A percentile compares a stretch with the other conserved stretches of the same genome.
phyloP scores from a whole-genome alignment of 2,113 vertebrate genomes.

The Podarcis muralis region DNA sequence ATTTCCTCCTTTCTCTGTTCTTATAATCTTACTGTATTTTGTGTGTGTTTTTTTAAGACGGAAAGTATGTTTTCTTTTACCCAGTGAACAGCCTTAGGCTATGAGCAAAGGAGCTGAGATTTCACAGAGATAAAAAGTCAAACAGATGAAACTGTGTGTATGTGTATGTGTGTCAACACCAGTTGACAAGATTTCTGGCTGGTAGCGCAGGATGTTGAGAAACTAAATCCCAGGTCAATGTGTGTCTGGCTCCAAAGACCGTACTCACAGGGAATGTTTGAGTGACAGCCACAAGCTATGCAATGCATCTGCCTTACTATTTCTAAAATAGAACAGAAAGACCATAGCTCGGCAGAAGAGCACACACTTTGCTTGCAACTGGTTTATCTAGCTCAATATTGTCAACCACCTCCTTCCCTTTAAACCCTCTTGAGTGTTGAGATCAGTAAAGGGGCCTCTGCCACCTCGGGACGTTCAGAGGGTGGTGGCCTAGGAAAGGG shows the following conservation, averaged over 20 bases:
- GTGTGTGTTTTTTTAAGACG: background rate
- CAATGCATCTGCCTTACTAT: background rate
- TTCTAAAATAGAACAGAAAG: background rate
- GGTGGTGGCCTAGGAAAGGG: no score
- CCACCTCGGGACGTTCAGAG: no score
- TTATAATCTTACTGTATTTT: slow-evolving; percentile 42
- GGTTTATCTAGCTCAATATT: no score
- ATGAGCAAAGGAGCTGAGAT: slow-evolving; percentile 19
- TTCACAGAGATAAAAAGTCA: slow-evolving; percentile 54
- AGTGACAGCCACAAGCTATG: slow-evolving; percentile 26
- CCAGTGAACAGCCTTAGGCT: slow-evolving; percentile 35
- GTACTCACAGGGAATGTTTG: background rate
- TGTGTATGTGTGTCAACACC: background rate
- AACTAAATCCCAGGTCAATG: slow-evolving; percentile 49
- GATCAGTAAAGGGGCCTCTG: no score
- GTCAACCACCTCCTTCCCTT: no score
- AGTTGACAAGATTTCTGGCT: slow-evolving; percentile 52
- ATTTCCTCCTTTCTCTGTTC: slow-evolving; percentile 27
- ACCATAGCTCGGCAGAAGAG: no score
- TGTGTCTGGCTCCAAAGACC: slow-evolving; percentile 34
- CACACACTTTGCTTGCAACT: no score
- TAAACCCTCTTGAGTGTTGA: no score
- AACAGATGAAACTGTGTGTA: slow-evolving; percentile 54
- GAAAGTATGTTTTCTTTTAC: slow-evolving; percentile 45
- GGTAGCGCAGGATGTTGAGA: slow-evolving; percentile 53